Evolutionary conservation across 2,888 invertebrate species (phyloP), one percentile per base, ranked within the genome.

Genomic region (Polydesmus complanatus): DNA sequence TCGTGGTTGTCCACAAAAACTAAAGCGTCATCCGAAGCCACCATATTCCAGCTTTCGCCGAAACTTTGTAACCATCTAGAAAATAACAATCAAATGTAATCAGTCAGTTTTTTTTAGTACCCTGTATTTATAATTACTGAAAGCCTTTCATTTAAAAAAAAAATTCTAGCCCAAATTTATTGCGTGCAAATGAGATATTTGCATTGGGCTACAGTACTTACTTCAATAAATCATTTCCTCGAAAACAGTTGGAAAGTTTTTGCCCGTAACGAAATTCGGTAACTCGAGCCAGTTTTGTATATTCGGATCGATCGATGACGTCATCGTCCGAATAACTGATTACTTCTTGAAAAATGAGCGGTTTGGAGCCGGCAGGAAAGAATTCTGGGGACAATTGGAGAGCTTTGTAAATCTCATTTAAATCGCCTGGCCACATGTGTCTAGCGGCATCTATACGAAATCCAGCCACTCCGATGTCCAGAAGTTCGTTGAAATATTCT

Each of bases 1-100:
- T 94, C 93, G 69, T 94, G 93, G 74, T 94, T 94, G 70, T 92
- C 91, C 58, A 92, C 81, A 70, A 92, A 91, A 21, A 85, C 82
- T 0, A 91, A 69, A 1, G 88, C 80, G 63, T 81, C 79, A 0
- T 69, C 70, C 0, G 79, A 78, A 23, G 63, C 52, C 47, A 67
- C 48, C 58, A 69, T 61, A 18, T 68, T 67, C 72, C 72, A 74
- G 1, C 62, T 67, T 52, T 67, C 65, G 3, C 72, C 71, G 21
- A 64, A 64, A 57, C 63, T 65, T 18, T 48, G 49, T 11, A 67
- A 56, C 19, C 58, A 64, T 8, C 37, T n/a, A n/a, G n/a, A n/a
- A n/a, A n/a, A n/a, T n/a, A n/a, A n/a, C n/a, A n/a, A n/a, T n/a
- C n/a, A n/a, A n/a, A n/a, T n/a, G n/a, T n/a, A n/a, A n/a, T n/a